A percentile compares a stretch with the other conserved stretches of the same genome.
phyloP scores from a whole-genome alignment of 2,113 vertebrate species.

The Ahaetulla prasina region DNA sequence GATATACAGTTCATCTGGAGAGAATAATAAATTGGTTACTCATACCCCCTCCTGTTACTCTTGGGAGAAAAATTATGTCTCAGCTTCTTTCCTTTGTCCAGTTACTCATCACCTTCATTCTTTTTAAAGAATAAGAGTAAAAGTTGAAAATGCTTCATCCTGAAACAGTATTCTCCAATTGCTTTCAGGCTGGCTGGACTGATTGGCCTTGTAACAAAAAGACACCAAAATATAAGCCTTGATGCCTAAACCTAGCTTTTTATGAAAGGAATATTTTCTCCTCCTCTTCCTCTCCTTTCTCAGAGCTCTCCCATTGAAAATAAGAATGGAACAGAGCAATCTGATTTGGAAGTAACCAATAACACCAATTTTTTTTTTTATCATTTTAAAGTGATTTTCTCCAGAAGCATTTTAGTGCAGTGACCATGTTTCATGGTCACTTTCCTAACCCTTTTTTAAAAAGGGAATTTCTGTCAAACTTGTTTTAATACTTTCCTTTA shows the following conservation, averaged over 20 bases:
- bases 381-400: constrained; percentile 52
- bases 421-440: constrained; percentile 48
- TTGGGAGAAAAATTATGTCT: not conserved
- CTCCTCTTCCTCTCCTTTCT: not conserved
- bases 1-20: not conserved
- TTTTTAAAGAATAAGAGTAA: not conserved
- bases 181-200: not conserved
- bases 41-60: not conserved
- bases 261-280: not conserved
- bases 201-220: not conserved
- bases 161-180: not conserved
- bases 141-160: not conserved
- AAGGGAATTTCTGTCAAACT: constrained; percentile 66
- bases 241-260: not conserved
- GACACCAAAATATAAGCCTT: not conserved
- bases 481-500: constrained; percentile 58
- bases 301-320: constrained; percentile 18
- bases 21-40: not conserved
- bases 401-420: constrained; percentile 57
- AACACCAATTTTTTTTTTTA: constrained; percentile 17
- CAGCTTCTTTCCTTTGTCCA: not conserved
- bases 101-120: not conserved
- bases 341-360: constrained; percentile 27
- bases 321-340: constrained; percentile 45
- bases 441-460: constrained; percentile 45